Evolutionary conservation across 2,888 invertebrate species (phyloP), one percentile per base, ranked within the genome.

Genomic region (Trachelus stipa): DNA sequence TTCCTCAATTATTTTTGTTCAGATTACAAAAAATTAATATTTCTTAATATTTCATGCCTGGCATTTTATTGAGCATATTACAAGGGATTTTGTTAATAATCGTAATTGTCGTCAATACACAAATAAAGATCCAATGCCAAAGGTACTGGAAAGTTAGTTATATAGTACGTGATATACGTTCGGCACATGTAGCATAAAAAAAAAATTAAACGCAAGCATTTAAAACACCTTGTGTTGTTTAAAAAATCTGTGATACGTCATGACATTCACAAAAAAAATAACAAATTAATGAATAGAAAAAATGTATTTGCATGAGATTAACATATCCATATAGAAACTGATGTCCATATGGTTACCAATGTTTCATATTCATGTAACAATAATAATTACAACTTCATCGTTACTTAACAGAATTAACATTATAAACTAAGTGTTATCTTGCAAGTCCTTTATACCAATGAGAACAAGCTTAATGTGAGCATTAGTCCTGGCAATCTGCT

Each of bases 401-500:
- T n/a, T 69, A 11, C 34, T 12, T 74, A 1, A 56, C 12, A 56
- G 34, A 74, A 56, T 34, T 74, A 74, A 56, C 6, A 23, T 35
- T 23, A 15, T 12, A 40, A 40, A 34, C 76, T 82, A 81, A 33
- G 78, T 77, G 68, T 88, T 77, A 71, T 87, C 88, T 84, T 95
- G 93, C 31, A 95, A 88, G 85, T 95, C 94, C 56, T 93, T 92
- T 34, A 96, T 93, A 69, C 95, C 95, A 88, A 96, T 92, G 33
- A 97, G 91, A 83, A 96, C 95, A 79, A 97, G 90, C 89, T 96
- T 97, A 75, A 97, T 96, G 86, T 96, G 95, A 0, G 96, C 95
- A 85, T 96, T 96, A 0, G 95, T 95, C 83, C 94, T 93, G 0
- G 95, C 93, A 81, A 95, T 94, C 88, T 96, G 94, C 56, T 94